Base-by-base conservation (phyloP, 1,140 invertebrate genomes). In the Globodera rostochiensis region DNA sequence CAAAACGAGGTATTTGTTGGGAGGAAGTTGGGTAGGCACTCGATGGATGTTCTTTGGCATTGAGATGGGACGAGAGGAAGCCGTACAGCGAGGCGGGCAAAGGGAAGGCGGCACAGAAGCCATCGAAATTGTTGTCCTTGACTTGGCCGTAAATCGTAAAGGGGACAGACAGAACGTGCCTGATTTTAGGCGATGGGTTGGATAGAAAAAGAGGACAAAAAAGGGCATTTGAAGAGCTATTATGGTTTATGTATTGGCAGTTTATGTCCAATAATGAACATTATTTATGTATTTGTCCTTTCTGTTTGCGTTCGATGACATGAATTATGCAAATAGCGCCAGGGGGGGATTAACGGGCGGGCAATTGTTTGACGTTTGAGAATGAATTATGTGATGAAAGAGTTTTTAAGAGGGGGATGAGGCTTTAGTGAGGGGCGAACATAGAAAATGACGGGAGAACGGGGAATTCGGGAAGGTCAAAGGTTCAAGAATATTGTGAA, bases 1-100 rank as follows among this genome's bases (percentile, higher is more conserved):
- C 19, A 78, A 25, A 36, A 78, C 25, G 25, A 71, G 19, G 69
- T 71, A 71, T 47, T 71, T 71, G 25, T 36, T 45, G 69, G 21
- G n/a, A 11, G 69, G 69, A 47, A 71, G 46, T 47, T 71, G 69
- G 5, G 69, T 19, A 9, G 69, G 25, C 69, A 21, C 25, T 19
- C 69, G 69, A 7, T 71, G 69, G 69, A 71, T 71, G 6, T 15
- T 36, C 69, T 47, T 71, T 9, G 69, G 69, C 69, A 60, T 60
- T 60, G 9, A 15, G 19, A 8, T 19, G 11, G 15, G 57, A 4
- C 11, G 57, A 47, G 69, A 36, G 25, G 69, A 36, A 19, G 19
- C 9, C 11, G 46, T 21, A 71, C 9, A 71, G 19, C 25, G 21
- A 60, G 11, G 19, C 21, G 69, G 69, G 19, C 4, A 66, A 66